A percentile compares a stretch with the other conserved stretches of the same genome.
Conservation (phyloP, 2,888 invertebrate genomes). For the Agrochola circellaris region DNA sequence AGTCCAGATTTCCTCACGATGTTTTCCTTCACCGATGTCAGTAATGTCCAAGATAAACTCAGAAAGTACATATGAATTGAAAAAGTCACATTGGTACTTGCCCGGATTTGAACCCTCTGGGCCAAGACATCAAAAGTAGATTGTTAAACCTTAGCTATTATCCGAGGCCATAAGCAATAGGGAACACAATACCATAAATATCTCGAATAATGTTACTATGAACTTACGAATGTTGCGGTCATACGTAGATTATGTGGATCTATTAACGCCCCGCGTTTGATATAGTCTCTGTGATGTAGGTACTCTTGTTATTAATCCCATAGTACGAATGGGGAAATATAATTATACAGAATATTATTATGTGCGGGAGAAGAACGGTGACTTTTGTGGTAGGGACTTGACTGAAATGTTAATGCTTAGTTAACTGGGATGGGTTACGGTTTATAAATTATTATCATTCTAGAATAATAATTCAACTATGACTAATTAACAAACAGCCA, state of each 20-base stretch:
- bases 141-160: not conserved
- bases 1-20: too few relatives aligned
- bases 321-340: too few relatives aligned
- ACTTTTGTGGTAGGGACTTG: not conserved
- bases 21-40: too few relatives aligned
- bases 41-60: too few relatives aligned
- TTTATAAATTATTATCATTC: not conserved
- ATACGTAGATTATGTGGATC: not conserved
- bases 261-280: not conserved
- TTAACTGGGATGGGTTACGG: not conserved
- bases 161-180: not conserved
- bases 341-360: not conserved
- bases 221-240: not conserved
- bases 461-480: not conserved
- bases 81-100: too few relatives aligned
- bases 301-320: not conserved
- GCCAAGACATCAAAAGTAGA: too few relatives aligned
- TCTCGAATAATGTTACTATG: not conserved
- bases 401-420: too few relatives aligned
- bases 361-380: too few relatives aligned
- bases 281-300: not conserved
- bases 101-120: too few relatives aligned
- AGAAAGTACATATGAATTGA: too few relatives aligned
- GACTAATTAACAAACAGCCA: not conserved
- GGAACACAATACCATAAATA: not conserved